These are phyloP conservation scores for Sinodicranocentrus sp. DNA, from an alignment of 2,888 invertebrate genomes.

Conservation along the genomic window DNA sequence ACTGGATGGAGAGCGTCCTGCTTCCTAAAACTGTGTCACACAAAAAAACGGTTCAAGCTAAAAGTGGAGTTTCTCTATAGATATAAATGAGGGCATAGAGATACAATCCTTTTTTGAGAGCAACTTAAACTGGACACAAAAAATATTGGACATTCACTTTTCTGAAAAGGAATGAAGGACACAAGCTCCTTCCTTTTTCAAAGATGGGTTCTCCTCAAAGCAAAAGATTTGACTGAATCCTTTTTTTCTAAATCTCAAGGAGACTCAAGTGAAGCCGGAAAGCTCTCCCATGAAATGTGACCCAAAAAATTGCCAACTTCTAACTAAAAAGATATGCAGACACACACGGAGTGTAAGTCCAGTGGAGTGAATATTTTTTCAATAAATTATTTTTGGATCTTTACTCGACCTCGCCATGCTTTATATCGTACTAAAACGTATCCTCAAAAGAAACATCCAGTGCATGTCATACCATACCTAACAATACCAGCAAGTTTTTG, in stretches of 20 bases:
- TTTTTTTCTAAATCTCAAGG: slow-evolving; percentile 33
- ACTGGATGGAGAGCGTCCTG: background rate
- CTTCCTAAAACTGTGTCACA: slow-evolving; percentile 32
- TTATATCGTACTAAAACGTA: background rate
- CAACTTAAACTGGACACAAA: slow-evolving; percentile 41
- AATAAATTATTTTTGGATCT: slow-evolving; percentile 55
- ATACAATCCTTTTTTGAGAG: slow-evolving; percentile 49
- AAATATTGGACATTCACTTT: slow-evolving; percentile 36
- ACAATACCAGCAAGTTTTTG: background rate
- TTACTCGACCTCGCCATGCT: slow-evolving; percentile 39
- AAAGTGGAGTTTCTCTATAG: slow-evolving; percentile 20
- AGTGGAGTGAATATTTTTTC: slow-evolving; percentile 48
- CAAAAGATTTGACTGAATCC: slow-evolving; percentile 2
- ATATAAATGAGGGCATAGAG: slow-evolving; percentile 37
- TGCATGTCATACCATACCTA: background rate
- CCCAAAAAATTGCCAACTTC: slow-evolving; percentile 48
- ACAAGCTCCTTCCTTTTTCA: background rate
- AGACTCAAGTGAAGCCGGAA: slow-evolving; percentile 30
- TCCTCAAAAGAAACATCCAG: slow-evolving; percentile 1
- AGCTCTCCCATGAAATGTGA: slow-evolving; percentile 51
- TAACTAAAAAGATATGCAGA: slow-evolving; percentile 59
- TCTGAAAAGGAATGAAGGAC: slow-evolving; percentile 34
- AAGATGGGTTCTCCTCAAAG: background rate
- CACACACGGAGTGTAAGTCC: slow-evolving; percentile 26
- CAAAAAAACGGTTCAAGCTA: slow-evolving; percentile 17